Conservation (phyloP, 2,888 invertebrate genomes). For the Andricus quercusramuli region DNA sequence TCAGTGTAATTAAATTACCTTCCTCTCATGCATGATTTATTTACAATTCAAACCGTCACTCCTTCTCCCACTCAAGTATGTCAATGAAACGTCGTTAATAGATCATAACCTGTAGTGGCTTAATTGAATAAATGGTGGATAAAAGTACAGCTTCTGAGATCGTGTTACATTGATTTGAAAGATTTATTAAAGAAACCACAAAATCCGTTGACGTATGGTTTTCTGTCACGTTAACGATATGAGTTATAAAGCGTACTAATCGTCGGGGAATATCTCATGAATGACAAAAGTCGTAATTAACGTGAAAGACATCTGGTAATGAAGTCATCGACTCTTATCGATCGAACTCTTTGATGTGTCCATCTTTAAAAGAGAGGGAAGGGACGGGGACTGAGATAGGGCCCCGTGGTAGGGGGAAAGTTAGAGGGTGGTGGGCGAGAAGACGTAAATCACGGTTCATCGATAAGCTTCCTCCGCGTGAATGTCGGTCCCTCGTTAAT, state of each 20-base stretch:
- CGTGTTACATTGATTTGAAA: conserved; percentile 10
- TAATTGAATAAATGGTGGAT: conserved; percentile 30
- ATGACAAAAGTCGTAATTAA: conserved; percentile 56
- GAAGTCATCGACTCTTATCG: conserved; percentile 47
- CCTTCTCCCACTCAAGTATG: background rate
- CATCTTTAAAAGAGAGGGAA: conserved; percentile 17
- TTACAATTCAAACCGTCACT: background rate
- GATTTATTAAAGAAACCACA: conserved; percentile 36
- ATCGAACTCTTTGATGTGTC: background rate
- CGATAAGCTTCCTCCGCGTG: conserved; percentile 69
- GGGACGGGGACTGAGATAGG: conserved; percentile 19
- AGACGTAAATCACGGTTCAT: conserved; percentile 72
- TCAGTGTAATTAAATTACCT: conserved; percentile 4
- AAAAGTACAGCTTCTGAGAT: background rate
- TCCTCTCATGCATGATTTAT: background rate
- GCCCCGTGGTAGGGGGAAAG: conserved; percentile 14
- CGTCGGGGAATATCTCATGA: conserved; percentile 48
- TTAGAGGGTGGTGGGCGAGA: conserved; percentile 42
- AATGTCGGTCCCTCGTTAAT: conserved; percentile 71
- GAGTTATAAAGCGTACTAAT: conserved; percentile 47
- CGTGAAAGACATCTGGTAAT: conserved; percentile 49
- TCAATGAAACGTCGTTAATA: conserved; percentile 15
- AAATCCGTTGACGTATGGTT: conserved; percentile 25
- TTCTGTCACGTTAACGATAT: conserved; percentile 26
- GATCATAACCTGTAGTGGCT: conserved; percentile 22